These are phyloP conservation scores for Poecilobothrus nobilitatus DNA, from an alignment of 2,888 invertebrate species.

Conservation along the genomic window DNA sequence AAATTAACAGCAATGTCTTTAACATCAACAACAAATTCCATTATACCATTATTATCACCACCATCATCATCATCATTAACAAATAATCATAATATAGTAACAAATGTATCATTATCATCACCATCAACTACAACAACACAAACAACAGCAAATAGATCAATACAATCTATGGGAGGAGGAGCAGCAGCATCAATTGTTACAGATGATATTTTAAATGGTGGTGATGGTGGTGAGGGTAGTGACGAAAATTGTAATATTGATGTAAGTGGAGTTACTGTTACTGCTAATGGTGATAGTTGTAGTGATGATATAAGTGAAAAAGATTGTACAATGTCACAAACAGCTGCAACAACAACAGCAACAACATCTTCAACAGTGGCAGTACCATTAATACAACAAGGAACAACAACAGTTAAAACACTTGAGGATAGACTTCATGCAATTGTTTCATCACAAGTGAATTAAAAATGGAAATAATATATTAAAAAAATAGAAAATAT, in stretches of 20 bases:
- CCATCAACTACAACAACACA: background rate
- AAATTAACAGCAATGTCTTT: background rate
- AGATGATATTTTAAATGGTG: background rate
- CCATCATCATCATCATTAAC: background rate
- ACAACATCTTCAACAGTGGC: slow-evolving; percentile 2
- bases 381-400: no score
- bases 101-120: background rate
- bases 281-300: background rate
- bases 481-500: slow-evolving; percentile 9
- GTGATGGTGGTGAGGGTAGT: background rate
- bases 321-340: background rate
- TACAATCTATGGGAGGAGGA: background rate
- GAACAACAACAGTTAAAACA: slow-evolving; percentile 15
- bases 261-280: background rate
- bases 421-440: background rate
- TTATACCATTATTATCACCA: no score
- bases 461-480: background rate
- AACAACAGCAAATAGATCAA: background rate
- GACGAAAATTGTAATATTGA: background rate
- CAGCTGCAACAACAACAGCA: slow-evolving; percentile 7
- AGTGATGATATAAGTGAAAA: background rate
- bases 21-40: background rate
- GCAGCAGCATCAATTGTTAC: background rate
- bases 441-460: background rate
- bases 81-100: background rate